Conservation (phyloP, 2,797 vertebrate species). For the Pseudopleuronectes americanus region DNA sequence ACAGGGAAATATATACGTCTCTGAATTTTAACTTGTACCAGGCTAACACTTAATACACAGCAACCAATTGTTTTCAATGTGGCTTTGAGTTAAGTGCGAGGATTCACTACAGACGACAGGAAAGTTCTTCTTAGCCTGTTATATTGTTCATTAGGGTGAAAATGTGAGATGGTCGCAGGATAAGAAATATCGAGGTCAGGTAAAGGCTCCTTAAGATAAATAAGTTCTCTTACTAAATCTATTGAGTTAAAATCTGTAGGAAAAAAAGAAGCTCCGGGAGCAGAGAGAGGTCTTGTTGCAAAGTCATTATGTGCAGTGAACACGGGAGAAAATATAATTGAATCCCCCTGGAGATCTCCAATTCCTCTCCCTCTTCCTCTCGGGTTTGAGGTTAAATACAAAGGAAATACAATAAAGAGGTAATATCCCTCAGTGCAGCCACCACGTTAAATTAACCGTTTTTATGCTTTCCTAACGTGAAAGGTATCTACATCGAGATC, state of each 20-base stretch:
- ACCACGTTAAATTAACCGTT: slow-evolving; percentile 55
- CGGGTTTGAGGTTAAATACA: slow-evolving; percentile 69
- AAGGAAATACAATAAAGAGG: slow-evolving; percentile 70
- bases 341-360: slow-evolving; percentile 56
- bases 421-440: slow-evolving; percentile 54
- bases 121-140: slow-evolving; percentile 1
- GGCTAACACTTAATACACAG: slow-evolving; percentile 8
- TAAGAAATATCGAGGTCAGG: slow-evolving; percentile 13
- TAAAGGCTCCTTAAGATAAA: slow-evolving; percentile 22
- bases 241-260: slow-evolving; percentile 33
- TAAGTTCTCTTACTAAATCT: slow-evolving; percentile 15
- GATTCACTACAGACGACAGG: slow-evolving; percentile 20
- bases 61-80: background rate
- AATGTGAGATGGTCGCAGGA: slow-evolving; percentile 16
- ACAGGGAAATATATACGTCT: slow-evolving; percentile 9
- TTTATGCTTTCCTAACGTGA: slow-evolving; percentile 39
- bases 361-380: slow-evolving; percentile 53
- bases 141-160: slow-evolving; percentile 19
- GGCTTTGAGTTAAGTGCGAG: slow-evolving; percentile 23
- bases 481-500: slow-evolving; percentile 25
- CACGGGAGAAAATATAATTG: slow-evolving; percentile 61
- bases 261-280: slow-evolving; percentile 16
- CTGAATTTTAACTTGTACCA: slow-evolving; percentile 21
- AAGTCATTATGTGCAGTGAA: slow-evolving; percentile 58
- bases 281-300: slow-evolving; percentile 46